A percentile compares a stretch with the other conserved stretches of the same genome.
Evolutionary conservation across 2,888 invertebrate species (phyloP).

Genomic region (Microctonus hyperodae): DNA sequence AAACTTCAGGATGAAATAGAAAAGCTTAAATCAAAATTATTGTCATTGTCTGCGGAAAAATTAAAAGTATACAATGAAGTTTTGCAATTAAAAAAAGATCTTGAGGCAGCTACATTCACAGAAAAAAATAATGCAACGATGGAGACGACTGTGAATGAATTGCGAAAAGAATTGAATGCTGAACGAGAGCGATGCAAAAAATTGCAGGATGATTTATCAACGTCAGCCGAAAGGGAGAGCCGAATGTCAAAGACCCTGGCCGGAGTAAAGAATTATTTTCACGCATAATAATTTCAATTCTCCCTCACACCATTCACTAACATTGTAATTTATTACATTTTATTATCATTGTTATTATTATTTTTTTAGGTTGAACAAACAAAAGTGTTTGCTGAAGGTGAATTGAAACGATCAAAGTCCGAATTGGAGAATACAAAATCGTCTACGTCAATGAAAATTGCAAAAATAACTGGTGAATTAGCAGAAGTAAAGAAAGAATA

Average conservation of each 20-base stretch:
- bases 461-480: conserved; percentile 65
- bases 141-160: conserved; percentile 71
- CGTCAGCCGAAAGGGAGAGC: conserved; percentile 52
- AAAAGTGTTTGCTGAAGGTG: conserved; percentile 66
- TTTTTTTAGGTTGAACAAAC: conserved; percentile 68
- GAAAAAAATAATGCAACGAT: conserved; percentile 64
- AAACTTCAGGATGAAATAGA: conserved; percentile 65
- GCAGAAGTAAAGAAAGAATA: conserved; percentile 67
- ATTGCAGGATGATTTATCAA: conserved; percentile 67
- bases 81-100: conserved; percentile 68
- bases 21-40: conserved; percentile 64
- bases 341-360: conserved; percentile 16
- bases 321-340: conserved; percentile 13
- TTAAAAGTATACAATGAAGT: conserved; percentile 70
- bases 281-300: conserved; percentile 19
- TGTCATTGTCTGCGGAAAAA: conserved; percentile 64
- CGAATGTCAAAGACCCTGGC: conserved; percentile 55
- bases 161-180: conserved; percentile 64
- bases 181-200: conserved; percentile 72
- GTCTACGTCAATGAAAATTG: conserved; percentile 63
- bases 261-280: conserved; percentile 46
- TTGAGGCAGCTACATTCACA: conserved; percentile 67
- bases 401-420: conserved; percentile 69
- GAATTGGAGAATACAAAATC: conserved; percentile 66
- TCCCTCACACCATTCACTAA: conserved; percentile 8